These are phyloP conservation scores for Pogonocherus hispidulus DNA, from an alignment of 2,888 invertebrate species.

Conservation along the genomic window DNA sequence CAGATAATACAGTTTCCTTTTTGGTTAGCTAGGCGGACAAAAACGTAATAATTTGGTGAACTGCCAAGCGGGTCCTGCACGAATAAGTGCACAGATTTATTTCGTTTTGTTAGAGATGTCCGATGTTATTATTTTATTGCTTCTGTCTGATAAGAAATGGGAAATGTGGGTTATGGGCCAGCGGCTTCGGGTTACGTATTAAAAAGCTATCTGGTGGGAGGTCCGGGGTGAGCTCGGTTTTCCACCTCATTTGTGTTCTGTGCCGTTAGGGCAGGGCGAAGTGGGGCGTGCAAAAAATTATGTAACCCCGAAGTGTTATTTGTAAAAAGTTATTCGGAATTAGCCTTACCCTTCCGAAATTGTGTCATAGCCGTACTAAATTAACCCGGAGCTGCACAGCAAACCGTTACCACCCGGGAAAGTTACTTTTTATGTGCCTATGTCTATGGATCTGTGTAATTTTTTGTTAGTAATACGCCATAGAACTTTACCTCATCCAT, in stretches of 20 bases:
- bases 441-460: too few species aligned
- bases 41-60: constrained; percentile 30
- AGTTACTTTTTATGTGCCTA: too few species aligned
- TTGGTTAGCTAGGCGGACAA: not conserved
- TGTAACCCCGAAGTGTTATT: constrained; percentile 25
- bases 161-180: constrained; percentile 37
- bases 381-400: not conserved
- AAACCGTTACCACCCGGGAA: too few species aligned
- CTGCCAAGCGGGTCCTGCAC: constrained; percentile 30
- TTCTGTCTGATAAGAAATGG: constrained; percentile 36
- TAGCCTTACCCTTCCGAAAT: not conserved
- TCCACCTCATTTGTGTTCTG: constrained; percentile 40
- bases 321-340: not conserved
- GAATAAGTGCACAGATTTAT: constrained; percentile 40
- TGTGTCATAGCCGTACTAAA: not conserved
- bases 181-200: constrained; percentile 32
- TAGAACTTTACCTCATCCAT: too few species aligned
- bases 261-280: constrained; percentile 27
- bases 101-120: constrained; percentile 36
- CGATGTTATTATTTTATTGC: constrained; percentile 43
- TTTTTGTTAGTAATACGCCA: too few species aligned
- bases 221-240: constrained; percentile 32
- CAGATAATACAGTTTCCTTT: constrained; percentile 7
- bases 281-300: constrained; percentile 36
- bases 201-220: constrained; percentile 20